Base-by-base conservation (phyloP, 2,113 vertebrate genomes). In the Psettodes erumei region DNA sequence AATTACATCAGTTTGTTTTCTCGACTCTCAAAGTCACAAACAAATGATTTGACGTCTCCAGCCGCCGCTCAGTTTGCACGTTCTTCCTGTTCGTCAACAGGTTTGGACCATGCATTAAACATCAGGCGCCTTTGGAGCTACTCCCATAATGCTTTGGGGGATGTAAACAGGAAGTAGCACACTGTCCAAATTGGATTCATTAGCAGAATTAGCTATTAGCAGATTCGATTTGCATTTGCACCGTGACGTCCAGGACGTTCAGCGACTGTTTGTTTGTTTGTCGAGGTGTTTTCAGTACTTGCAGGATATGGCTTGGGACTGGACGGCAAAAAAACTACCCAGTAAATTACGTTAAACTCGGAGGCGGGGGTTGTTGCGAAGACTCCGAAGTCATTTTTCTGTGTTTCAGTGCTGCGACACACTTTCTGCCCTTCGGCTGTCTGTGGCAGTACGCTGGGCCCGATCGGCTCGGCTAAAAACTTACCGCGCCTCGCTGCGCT, bases 401-500 rank as follows among this genome's bases (percentile, higher is more conserved):
- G 69, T 23, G 55, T 72, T 76, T 73, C 75, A 54, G 28, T 42
- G 0, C 63, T 74, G 55, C 47, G 42, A 68, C 70, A 66, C 54
- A 42, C 47, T 16, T 5, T 19, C 65, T 79, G 69, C 61, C 79
- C 72, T 60, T 68, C 71, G 81, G 85, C 85, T 77, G 42, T 50
- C 11, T 33, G 53, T 50, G 56, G 28, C 71, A 71, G 71, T 43
- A 69, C 76, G 72, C 75, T 86, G 72, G 77, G 65, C 47, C 69
- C 21, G 77, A 88, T 88, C 86, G 64, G 64, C 60, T 74, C n/a
- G 9, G 71, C 68, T 56, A 18, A n/a, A 84, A 86, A 85, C 65
- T 83, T 84, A 60, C 84, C 62, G 67, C 15, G 75, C 72, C 79
- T 88, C 85, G 50, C 86, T 75, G 77, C 83, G 32, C 69, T 72